Evolutionary conservation across 1,140 invertebrate species (phyloP).

Genomic region (Phenacoccus solenopsis): DNA sequence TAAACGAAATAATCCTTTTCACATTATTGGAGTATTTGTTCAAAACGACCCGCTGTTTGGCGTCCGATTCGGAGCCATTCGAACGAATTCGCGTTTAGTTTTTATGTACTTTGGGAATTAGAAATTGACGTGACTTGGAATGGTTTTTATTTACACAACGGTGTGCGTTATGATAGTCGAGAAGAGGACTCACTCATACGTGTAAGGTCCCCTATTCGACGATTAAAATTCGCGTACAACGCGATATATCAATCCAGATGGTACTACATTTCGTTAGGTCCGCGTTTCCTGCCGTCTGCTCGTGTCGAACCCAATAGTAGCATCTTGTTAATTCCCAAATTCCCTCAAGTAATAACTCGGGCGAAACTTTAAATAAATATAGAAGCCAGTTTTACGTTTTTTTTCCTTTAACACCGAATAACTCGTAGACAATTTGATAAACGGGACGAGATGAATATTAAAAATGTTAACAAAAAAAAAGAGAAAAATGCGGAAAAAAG

Average conservation of each 20-base stretch:
- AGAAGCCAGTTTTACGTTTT: not conserved
- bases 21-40: no score
- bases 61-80: not conserved
- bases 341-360: not conserved
- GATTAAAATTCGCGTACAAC: not conserved
- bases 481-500: no score
- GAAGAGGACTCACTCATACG: not conserved
- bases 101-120: conserved; percentile 2
- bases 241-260: not conserved
- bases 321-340: not conserved
- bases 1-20: not conserved
- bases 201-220: not conserved
- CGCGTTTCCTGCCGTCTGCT: no score
- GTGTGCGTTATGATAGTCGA: not conserved
- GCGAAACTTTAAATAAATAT: not conserved
- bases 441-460: no score
- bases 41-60: no score
- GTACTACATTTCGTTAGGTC: not conserved
- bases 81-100: not conserved
- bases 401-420: no score
- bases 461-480: no score
- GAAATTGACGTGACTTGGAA: not conserved
- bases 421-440: no score
- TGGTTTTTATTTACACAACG: conserved; percentile 2
- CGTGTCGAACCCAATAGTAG: not conserved